phyloP scores from a whole-genome alignment of 1,140 invertebrate species.

The Apolygus lucorum region DNA sequence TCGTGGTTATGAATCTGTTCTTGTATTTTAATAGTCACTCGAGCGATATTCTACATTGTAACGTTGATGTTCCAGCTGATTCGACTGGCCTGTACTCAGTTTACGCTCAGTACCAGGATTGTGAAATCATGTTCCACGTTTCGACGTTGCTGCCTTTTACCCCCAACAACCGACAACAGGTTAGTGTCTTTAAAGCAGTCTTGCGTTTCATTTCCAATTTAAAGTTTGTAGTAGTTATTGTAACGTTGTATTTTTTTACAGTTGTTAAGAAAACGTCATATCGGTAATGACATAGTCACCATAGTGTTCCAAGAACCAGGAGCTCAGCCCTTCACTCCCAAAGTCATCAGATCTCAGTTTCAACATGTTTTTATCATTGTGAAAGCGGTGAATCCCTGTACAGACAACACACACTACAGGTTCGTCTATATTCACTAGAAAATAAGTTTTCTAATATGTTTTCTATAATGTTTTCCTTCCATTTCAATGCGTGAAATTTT shows the following conservation, averaged over 20 bases:
- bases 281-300: conserved; percentile 92
- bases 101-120: conserved; percentile 71
- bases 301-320: conserved; percentile 96
- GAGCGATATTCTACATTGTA: too few relatives aligned
- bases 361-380: conserved; percentile 98
- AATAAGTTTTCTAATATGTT: too few relatives aligned
- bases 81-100: conserved; percentile 81
- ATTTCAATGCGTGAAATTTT: too few relatives aligned
- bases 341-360: conserved; percentile 89
- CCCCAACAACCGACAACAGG: conserved; percentile 82
- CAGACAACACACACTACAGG: conserved; percentile 79
- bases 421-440: too few relatives aligned
- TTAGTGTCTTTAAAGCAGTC: conserved; percentile 35
- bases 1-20: too few relatives aligned
- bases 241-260: conserved; percentile 37
- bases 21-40: too few relatives aligned
- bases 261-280: conserved; percentile 82
- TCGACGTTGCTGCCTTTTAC: conserved; percentile 89
- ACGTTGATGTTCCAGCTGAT: conserved; percentile 49
- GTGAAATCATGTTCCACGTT: conserved; percentile 91
- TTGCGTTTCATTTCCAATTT: too few relatives aligned
- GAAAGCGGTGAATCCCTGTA: conserved; percentile 77
- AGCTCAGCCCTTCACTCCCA: conserved; percentile 82
- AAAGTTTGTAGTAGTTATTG: conserved; percentile 9
- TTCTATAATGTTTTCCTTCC: too few relatives aligned